Evolutionary conservation across 2,113 vertebrate genomes (phyloP), one percentile per base, ranked within the genome.

Genomic region (Asarcornis scutulata): DNA sequence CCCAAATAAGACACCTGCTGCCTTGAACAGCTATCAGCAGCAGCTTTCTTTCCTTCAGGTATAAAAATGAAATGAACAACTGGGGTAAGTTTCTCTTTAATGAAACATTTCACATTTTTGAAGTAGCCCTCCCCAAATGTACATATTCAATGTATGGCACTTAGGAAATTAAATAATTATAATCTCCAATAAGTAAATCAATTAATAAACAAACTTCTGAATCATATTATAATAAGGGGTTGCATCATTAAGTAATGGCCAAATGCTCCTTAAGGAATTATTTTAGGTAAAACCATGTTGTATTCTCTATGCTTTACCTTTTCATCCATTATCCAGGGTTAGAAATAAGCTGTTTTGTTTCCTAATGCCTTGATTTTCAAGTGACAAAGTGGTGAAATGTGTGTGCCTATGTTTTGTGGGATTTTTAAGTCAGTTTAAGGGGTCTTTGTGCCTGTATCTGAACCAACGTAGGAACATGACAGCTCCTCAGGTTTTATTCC

Each of bases 151-250:
- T 64, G 13, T 46, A 36, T 0, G 1, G 36, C 15, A 22, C 13
- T 67, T 83, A 20, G 73, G 46, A 95, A 95, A 91, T 91, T 77
- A 81, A 89, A 53, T 89, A 87, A 95, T 48, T 18, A 86, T 56
- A 27, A 8, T 4, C 10, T 81, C 11, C 40, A 80, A 62, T 87
- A 85, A 85, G 26, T 86, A 95, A 86, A n/a, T 27, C 32, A 88
- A 95, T 63, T 25, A 73, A 94, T 91, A 97, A 95, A 89, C 32
- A 80, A 53, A 55, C 48, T 93, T 94, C 10, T 32, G 75, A 63
- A 53, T 88, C 25, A 72, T 89, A 55, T 56, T 82, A 26, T 56
- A 82, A 36, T 12, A 95, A 95, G 42, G 6, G 2, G 32, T 48
- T 93, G 21, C 21, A 74, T 22, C 5, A 31, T 82, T 72, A 95